A percentile compares a stretch with the other conserved stretches of the same genome.
Conservation (phyloP, 2,888 invertebrate genomes). For the Mycalesis mineus region DNA sequence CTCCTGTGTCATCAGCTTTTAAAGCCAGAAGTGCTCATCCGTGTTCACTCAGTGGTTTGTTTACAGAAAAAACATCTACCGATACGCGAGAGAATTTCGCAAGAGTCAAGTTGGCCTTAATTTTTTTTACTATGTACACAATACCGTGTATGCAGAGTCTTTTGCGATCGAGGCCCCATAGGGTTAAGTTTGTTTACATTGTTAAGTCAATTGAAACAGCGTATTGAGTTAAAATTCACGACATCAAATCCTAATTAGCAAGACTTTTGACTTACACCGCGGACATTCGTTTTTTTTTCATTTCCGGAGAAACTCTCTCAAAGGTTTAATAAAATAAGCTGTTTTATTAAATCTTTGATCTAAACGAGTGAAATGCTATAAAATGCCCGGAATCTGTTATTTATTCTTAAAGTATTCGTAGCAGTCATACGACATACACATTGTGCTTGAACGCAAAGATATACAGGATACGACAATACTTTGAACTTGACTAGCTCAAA, state of each 20-base stretch:
- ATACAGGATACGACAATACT: no score
- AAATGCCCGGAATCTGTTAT: no score
- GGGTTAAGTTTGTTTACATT: slow-evolving; percentile 60
- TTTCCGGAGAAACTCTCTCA: no score
- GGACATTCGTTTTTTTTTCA: slow-evolving; percentile 7
- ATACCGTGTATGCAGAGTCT: slow-evolving; percentile 56
- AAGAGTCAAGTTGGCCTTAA: slow-evolving; percentile 56
- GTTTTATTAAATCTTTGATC: no score
- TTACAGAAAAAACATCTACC: slow-evolving; percentile 68
- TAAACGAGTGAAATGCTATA: no score
- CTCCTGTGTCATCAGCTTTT: slow-evolving; percentile 58
- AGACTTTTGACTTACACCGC: slow-evolving; percentile 24
- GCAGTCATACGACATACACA: no score
- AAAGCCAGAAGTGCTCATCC: slow-evolving; percentile 62
- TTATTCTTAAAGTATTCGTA: no score
- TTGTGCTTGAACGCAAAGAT: no score
- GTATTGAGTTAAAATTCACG: slow-evolving; percentile 25
- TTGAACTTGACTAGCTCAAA: no score
- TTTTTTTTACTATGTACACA: slow-evolving; percentile 58
- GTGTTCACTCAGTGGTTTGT: slow-evolving; percentile 58
- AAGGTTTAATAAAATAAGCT: no score
- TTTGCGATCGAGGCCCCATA: slow-evolving; percentile 67
- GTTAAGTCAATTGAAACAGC: slow-evolving; percentile 47
- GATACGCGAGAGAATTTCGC: slow-evolving; percentile 61
- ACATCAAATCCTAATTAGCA: slow-evolving; percentile 34